Conservation (phyloP, 2,888 invertebrate species). For the Sepiola atlantica region DNA sequence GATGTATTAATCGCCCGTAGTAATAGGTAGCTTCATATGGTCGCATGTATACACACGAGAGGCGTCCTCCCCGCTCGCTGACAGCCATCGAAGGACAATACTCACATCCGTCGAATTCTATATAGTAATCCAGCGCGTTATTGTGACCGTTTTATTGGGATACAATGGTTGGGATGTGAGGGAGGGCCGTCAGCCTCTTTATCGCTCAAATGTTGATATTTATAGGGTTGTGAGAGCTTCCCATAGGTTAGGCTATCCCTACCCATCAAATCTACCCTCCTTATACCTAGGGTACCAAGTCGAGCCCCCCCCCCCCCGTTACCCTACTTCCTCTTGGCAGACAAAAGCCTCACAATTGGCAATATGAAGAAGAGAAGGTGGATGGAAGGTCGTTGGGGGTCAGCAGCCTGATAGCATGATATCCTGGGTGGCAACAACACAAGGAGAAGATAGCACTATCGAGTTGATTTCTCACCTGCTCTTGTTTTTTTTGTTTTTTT, state of each 20-base stretch:
- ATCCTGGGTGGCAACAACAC: slow-evolving; percentile 6
- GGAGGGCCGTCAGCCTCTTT: not conserved
- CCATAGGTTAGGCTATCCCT: not conserved
- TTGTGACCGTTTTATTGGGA: not conserved
- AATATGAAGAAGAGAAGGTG: not conserved
- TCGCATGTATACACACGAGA: too few relatives aligned
- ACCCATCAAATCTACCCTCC: not conserved
- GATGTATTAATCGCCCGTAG: too few relatives aligned
- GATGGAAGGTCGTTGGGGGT: not conserved
- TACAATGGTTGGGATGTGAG: not conserved
- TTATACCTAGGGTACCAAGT: not conserved
- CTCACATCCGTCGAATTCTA: not conserved
- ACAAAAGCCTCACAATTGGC: slow-evolving; percentile 32
- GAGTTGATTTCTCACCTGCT: not conserved
- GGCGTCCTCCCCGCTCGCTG: too few relatives aligned
- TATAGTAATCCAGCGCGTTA: not conserved
- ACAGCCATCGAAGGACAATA: not conserved
- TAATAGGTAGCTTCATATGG: too few relatives aligned
- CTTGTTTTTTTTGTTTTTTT: not conserved
- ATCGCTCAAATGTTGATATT: slow-evolving; percentile 5
- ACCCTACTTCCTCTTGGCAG: not conserved
- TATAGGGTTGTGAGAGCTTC: not conserved
- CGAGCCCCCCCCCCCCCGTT: not conserved
- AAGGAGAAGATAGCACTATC: not conserved
- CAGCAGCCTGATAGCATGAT: not conserved